A percentile compares a stretch with the other conserved stretches of the same genome.
These are phyloP conservation scores for Pantherophis guttatus DNA, from an alignment of 2,113 vertebrate species.

Conservation along the genomic window DNA sequence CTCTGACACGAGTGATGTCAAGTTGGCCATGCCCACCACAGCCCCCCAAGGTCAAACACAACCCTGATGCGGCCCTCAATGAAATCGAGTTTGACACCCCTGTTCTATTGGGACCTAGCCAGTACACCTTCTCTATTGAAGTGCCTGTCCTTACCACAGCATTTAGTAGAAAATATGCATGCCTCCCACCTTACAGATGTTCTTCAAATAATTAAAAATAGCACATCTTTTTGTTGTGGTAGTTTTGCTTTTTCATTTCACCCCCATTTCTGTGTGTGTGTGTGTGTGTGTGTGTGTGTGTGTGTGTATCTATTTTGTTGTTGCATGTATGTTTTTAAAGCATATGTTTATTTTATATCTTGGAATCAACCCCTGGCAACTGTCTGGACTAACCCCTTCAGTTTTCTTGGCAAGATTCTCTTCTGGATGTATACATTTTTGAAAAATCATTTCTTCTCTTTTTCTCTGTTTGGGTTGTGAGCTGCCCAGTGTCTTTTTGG, in stretches of 20 bases:
- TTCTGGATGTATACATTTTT: background rate
- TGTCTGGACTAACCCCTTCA: background rate
- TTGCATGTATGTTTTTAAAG: background rate
- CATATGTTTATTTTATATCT: background rate
- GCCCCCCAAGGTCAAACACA: too few species aligned
- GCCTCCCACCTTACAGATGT: background rate
- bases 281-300: background rate
- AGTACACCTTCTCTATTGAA: background rate
- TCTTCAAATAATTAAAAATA: background rate
- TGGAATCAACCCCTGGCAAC: background rate
- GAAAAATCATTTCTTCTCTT: background rate
- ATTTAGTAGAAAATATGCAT: background rate
- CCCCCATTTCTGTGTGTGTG: background rate
- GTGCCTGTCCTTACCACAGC: background rate
- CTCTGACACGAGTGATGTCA: too few species aligned
- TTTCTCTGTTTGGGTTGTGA: background rate
- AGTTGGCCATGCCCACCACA: too few species aligned
- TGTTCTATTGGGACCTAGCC: background rate
- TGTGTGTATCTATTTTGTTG: background rate
- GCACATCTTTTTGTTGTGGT: background rate
- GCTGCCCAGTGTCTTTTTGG: background rate
- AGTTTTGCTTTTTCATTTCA: background rate
- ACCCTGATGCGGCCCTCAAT: too few species aligned
- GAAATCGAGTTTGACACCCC: too few species aligned
- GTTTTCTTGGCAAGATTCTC: background rate